Evolutionary conservation across 2,888 invertebrate species (phyloP).

Genomic region (Drosophila meridiana): DNA sequence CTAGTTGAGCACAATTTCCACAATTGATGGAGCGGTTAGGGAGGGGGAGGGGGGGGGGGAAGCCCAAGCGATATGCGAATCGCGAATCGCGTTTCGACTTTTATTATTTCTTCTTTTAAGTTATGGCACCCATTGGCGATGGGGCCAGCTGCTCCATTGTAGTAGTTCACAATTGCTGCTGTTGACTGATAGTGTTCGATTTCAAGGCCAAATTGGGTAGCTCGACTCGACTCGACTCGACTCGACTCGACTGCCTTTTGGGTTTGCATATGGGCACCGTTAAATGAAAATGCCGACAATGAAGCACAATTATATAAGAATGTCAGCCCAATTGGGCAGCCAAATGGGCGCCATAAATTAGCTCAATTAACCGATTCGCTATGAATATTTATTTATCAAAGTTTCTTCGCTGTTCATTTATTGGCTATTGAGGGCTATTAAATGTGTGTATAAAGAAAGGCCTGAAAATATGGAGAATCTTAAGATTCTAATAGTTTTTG

Average conservation of each 20-base stretch:
- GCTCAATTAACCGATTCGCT: constrained; percentile 47
- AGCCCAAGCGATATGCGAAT: constrained; percentile 2
- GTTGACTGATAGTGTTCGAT: constrained; percentile 29
- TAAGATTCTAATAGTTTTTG: background rate
- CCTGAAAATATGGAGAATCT: background rate
- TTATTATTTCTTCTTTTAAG: constrained; percentile 13
- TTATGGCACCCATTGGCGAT: constrained; percentile 14
- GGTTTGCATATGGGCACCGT: constrained; percentile 29
- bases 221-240: background rate
- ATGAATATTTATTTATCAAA: constrained; percentile 14
- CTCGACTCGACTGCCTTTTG: background rate
- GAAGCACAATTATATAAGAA: constrained; percentile 12
- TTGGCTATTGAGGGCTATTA: constrained; percentile 9
- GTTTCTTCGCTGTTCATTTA: background rate
- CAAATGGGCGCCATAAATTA: constrained; percentile 49
- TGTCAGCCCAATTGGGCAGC: constrained; percentile 37
- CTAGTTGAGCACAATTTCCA: constrained; percentile 53
- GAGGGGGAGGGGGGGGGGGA: background rate
- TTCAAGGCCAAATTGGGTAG: constrained; percentile 44
- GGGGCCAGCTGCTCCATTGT: constrained; percentile 19
- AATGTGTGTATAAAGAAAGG: background rate
- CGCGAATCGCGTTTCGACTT: constrained; percentile 19
- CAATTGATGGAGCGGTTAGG: background rate
- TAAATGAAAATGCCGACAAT: constrained; percentile 22
- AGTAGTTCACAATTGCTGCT: constrained; percentile 1